Base-by-base conservation (phyloP, 2,113 vertebrate genomes). In the Ciconia stormi region DNA sequence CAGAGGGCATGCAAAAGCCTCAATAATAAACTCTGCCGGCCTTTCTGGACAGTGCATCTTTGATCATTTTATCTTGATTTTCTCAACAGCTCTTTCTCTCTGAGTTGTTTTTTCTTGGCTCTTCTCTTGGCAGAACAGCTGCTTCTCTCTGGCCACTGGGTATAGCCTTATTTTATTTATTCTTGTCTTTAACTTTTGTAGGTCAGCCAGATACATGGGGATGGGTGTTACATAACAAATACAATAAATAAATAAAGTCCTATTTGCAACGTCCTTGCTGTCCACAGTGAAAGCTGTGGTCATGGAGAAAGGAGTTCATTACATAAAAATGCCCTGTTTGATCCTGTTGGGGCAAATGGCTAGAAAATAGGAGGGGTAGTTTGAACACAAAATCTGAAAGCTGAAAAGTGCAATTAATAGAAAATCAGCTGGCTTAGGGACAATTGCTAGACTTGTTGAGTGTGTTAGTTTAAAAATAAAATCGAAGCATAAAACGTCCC, bases 141-240 rank as follows among this genome's bases (percentile, higher is more conserved):
- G 83, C 89, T 95, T 92, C 91, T 95, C 69, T 87, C 93, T 85
- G 66, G 65, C 77, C 80, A 92, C 44, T 94, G 65, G 61, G 69
- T 97, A 96, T 84, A 80, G 89, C 62, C 77, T 95, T 97, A 91
- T 94, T 97, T 95, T 95, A 87, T 94, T 96, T 97, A 87, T 97
- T 97, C 86, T 91, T 94, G 86, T 55, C 81, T 92, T 81, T 84
- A 95, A 79, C 92, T 94, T 97, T 96, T 96, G 97, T 97, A 95
- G 81, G 25, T 25, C 83, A 93, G 96, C 97, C 97, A 97, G 96
- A 96, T 95, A 97, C 95, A 97, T 95, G 95, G 97, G 94, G 96
- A 94, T 84, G 95, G 86, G 91, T 96, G 96, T 97, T 97, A 96
- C 95, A 93, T 97, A 97, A 97, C 91, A 97, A 96, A 93, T 97